A percentile compares a stretch with the other conserved stretches of the same genome.
These are phyloP conservation scores for Chymomyza fuscimana DNA, from an alignment of 2,888 invertebrate species.

Conservation along the genomic window DNA sequence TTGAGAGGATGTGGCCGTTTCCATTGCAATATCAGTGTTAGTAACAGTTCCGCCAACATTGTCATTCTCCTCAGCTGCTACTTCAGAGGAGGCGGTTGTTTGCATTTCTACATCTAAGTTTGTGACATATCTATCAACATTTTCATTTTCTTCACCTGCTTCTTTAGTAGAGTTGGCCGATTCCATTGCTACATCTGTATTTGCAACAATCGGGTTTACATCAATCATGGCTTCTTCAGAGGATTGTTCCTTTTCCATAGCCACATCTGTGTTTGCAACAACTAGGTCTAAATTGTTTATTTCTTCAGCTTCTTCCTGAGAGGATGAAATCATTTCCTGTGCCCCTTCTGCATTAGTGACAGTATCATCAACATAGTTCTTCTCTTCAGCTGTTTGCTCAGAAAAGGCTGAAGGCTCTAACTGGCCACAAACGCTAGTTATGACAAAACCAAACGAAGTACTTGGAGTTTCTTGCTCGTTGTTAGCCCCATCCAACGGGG, in stretches of 20 bases:
- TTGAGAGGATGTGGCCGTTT: neutral
- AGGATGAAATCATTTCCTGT: no score
- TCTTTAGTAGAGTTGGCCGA: neutral
- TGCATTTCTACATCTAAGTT: neutral
- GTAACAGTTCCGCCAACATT: neutral
- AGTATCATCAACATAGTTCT: neutral
- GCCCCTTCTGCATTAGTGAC: neutral
- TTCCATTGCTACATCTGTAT: neutral
- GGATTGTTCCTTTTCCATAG: no score
- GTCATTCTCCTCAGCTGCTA: neutral
- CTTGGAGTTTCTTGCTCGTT: neutral
- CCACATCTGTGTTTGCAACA: no score
- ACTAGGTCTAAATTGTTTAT: no score
- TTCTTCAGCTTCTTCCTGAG: no score
- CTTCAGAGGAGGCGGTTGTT: neutral
- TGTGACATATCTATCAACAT: neutral
- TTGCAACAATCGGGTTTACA: no score
- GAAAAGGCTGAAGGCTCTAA: constrained; percentile 16
- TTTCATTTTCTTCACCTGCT: neutral
- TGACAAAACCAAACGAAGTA: constrained; percentile 47
- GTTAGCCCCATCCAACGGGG: constrained; percentile 19
- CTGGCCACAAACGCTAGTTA: constrained; percentile 67
- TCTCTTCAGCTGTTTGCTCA: neutral
- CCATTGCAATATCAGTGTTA: neutral
- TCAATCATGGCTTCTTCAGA: neutral